Base-by-base conservation (phyloP, 2,113 vertebrate species). In the Crotalus tigris region DNA sequence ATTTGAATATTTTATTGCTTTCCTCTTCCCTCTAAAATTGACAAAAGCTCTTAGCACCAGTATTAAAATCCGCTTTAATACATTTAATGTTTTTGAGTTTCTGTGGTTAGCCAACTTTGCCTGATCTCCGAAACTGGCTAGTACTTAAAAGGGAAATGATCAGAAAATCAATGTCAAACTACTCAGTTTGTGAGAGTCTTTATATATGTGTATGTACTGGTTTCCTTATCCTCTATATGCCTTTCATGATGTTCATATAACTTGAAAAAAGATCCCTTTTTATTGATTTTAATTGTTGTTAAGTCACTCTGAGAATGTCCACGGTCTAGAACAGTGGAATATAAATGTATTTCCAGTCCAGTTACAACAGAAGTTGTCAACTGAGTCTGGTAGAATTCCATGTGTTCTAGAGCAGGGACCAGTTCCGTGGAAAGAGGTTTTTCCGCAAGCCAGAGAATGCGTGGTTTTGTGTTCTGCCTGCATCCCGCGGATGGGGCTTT, bases 11-110 rank as follows among this genome's bases (percentile, higher is more conserved):
- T 88, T 55, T 81, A 92, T 54, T 24, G 39, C 29, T 57, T 85
- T 90, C 15, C 10, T 5, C 57, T 33, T n/a, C 55, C 13, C 64
- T 3, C 51, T 90, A 0, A 0, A 6, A 17, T 86, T 92, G 57
- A 4, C 10, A 57, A 69, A 49, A n/a, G 55, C 8, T 59, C 12
- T 59, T 87, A 12, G n/a, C 64, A 55, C 10, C 21, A 81, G 9
- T 92, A 15, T 33, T 95, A 0, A 0, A 90, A 94, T 51, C 49
- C 85, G 17, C 33, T 86, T 81, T 91, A 87, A 85, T 15, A 46
- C 92, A 91, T 51, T 51, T 93, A 15, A 88, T 86, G 85, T 75
- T 46, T 58, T 81, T 94, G 81, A 55, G 15, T 61, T 44, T 5
- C 23, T 88, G 59, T 81, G 75, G 2, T 39, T 81, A 81, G 75